Evolutionary conservation across 2,797 vertebrate genomes (phyloP).

Genomic region (Simalia tracyae): DNA sequence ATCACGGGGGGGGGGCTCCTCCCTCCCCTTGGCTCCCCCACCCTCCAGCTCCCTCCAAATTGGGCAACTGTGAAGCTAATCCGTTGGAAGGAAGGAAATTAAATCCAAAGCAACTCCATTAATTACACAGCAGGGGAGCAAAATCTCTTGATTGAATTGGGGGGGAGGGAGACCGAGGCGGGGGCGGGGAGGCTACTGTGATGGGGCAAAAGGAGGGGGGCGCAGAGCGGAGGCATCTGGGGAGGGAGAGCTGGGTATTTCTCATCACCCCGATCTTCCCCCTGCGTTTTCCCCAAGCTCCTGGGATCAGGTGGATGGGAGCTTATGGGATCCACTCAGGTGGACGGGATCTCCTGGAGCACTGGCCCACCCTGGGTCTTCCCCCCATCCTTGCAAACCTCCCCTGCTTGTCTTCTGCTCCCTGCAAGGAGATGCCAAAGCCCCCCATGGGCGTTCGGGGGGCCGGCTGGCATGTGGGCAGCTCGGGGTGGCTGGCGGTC

Average conservation of each 20-base stretch:
- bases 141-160: constrained; percentile 7
- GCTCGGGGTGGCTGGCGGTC: neutral
- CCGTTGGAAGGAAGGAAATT: constrained; percentile 7
- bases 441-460: neutral
- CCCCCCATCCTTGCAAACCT: neutral
- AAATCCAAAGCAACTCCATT: constrained; percentile 5
- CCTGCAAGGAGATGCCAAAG: neutral
- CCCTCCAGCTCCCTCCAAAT: too few species aligned
- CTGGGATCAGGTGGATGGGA: neutral
- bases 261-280: neutral
- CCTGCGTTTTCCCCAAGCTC: neutral
- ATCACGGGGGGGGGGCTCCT: neutral
- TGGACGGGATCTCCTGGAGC: neutral
- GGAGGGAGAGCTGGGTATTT: neutral
- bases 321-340: neutral
- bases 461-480: neutral
- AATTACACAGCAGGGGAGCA: constrained; percentile 27
- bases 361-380: neutral
- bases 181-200: neutral
- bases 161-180: neutral
- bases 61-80: neutral
- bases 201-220: neutral
- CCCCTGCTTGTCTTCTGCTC: neutral
- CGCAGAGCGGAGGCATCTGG: neutral
- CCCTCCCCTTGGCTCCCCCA: neutral